Evolutionary conservation across 1,140 invertebrate genomes (phyloP).

Genomic region (Pseudobourletiella spinata): DNA sequence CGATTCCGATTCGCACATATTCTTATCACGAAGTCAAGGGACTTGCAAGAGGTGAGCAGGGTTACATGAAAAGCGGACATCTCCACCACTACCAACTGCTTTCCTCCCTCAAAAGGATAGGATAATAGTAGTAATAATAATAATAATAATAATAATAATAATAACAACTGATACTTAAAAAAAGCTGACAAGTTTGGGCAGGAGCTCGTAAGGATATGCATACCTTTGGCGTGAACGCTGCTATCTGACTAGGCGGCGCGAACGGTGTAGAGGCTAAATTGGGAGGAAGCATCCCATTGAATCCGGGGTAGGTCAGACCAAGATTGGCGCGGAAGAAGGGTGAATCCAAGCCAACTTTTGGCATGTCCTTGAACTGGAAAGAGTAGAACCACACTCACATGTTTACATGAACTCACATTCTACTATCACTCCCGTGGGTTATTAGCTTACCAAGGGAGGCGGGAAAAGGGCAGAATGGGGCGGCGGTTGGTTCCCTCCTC

Average conservation of each 20-base stretch:
- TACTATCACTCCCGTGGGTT: not conserved
- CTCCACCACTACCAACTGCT: no score
- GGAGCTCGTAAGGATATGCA: no score
- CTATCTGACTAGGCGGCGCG: slow-evolving; percentile 64
- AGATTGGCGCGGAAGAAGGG: slow-evolving; percentile 63
- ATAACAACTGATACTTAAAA: no score
- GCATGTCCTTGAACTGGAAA: slow-evolving; percentile 73
- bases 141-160: no score
- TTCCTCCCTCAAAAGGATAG: no score
- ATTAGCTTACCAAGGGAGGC: slow-evolving; percentile 50
- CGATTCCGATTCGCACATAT: no score
- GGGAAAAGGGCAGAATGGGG: slow-evolving; percentile 47
- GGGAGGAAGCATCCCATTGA: slow-evolving; percentile 70
- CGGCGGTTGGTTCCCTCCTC: slow-evolving; percentile 45
- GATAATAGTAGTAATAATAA: no score
- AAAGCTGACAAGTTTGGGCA: no score
- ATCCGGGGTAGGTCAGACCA: slow-evolving; percentile 61
- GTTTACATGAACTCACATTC: not conserved
- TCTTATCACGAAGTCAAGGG: no score
- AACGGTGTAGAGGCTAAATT: slow-evolving; percentile 62
- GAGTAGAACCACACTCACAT: not conserved
- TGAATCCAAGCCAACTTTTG: slow-evolving; percentile 70
- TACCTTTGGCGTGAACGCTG: slow-evolving; percentile 85
- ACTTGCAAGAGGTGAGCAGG: no score
- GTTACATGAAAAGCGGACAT: no score